Conservation (phyloP, 2,113 vertebrate genomes). For the Pluvialis apricaria region DNA sequence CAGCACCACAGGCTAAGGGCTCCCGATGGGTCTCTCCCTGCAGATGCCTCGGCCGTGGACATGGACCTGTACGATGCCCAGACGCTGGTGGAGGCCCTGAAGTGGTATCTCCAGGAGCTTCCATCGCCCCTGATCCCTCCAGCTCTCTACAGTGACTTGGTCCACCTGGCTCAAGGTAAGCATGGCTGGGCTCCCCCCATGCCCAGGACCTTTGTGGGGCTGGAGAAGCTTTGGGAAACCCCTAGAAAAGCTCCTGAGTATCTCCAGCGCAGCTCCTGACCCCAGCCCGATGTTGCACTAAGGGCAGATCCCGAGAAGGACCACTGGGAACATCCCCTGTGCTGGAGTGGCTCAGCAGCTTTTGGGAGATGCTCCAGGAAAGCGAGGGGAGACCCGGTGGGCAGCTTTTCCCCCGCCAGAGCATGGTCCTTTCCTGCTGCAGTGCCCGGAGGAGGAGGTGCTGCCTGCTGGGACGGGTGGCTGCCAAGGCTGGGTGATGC, state of each 20-base stretch:
- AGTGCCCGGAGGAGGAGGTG: not conserved
- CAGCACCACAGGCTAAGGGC: not conserved
- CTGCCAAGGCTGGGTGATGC: conserved; percentile 51
- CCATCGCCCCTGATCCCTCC: conserved; percentile 73
- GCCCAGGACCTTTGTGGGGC: not conserved
- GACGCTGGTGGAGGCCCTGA: conserved; percentile 71
- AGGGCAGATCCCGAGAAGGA: not conserved
- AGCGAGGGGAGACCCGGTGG: not conserved
- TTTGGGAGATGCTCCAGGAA: not conserved
- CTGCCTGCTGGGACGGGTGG: not conserved
- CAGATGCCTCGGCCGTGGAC: conserved; percentile 69
- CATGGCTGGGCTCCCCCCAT: rapidly evolving
- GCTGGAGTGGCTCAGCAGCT: rapidly evolving
- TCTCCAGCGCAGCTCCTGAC: not conserved
- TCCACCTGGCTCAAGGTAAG: conserved; percentile 83
- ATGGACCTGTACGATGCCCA: conserved; percentile 73
- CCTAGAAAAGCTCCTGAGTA: not conserved
- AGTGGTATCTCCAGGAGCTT: conserved; percentile 78
- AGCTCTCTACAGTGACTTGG: conserved; percentile 75
- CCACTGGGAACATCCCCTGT: not conserved
- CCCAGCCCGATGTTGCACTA: not conserved
- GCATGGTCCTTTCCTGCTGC: not conserved
- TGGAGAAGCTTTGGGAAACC: not conserved
- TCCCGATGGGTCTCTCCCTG: not conserved
- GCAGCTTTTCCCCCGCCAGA: not conserved